These are phyloP conservation scores for Myrmecophaga tridactyla DNA, from an alignment of 2,113 vertebrate genomes.

Conservation along the genomic window DNA sequence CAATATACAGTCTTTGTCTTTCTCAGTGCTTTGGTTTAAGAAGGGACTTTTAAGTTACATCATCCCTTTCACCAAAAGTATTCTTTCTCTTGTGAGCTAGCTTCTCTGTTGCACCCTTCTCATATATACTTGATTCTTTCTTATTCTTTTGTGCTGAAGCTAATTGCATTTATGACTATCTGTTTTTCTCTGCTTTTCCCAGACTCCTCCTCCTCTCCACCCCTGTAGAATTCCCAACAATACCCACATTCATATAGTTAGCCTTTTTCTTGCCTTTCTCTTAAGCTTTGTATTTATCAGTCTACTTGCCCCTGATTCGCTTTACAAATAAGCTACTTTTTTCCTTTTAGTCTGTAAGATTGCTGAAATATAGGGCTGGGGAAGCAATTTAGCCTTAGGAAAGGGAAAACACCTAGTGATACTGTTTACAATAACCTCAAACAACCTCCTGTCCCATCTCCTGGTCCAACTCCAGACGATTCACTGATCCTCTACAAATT, in stretches of 20 bases:
- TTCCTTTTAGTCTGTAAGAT: conserved; percentile 5
- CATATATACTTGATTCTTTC: neutral
- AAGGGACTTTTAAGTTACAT: neutral
- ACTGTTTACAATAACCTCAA: conserved; percentile 29
- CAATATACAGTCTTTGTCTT: neutral
- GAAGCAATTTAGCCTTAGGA: conserved; percentile 28
- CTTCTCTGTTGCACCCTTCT: neutral
- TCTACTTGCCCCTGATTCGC: neutral
- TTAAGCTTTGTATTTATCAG: conserved; percentile 32
- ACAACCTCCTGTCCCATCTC: neutral
- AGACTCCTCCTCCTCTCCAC: neutral
- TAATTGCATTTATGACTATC: neutral
- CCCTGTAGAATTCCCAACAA: neutral
- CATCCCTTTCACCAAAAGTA: neutral
- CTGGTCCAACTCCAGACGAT: neutral
- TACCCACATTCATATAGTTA: neutral
- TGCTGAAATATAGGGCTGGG: neutral
- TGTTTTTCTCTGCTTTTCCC: neutral
- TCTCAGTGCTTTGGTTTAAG: neutral
- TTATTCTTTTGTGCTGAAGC: neutral
- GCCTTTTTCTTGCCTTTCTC: neutral
- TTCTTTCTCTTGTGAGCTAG: neutral
- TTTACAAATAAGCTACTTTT: conserved; percentile 28
- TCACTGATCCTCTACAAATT: neutral
- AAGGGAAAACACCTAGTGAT: neutral